Conservation (phyloP, 1,140 invertebrate species). For the Paraescarpia echinospica region DNA sequence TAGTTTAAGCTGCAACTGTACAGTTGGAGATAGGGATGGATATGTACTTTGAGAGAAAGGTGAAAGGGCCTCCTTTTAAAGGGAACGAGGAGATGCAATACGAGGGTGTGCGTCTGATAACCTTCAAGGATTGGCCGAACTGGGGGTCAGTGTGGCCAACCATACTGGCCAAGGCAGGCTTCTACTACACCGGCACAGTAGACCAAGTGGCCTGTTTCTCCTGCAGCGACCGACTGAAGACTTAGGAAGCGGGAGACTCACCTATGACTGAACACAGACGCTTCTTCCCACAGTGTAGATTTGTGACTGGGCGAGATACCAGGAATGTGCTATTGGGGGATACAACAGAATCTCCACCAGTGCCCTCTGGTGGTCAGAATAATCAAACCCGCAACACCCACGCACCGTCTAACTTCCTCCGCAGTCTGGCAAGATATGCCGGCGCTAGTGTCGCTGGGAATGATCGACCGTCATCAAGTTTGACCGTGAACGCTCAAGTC, state of each 20-base stretch:
- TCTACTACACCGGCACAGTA: constrained; percentile 62
- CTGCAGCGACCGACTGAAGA: constrained; percentile 59
- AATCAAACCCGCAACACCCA: background rate
- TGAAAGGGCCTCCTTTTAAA: no score
- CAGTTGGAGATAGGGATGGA: no score
- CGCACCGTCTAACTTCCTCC: background rate
- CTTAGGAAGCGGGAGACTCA: constrained; percentile 79
- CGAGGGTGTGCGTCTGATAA: background rate
- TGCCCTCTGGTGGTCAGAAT: background rate
- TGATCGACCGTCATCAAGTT: no score
- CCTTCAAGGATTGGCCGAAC: constrained; percentile 19
- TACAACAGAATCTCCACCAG: no score
- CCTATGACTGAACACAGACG: constrained; percentile 86
- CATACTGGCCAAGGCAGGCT: constrained; percentile 27
- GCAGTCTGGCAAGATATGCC: background rate
- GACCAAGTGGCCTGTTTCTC: constrained; percentile 67
- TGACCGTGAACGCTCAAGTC: no score
- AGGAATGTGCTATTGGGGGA: background rate
- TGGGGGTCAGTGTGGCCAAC: background rate
- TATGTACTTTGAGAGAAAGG: no score
- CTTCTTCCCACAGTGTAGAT: constrained; percentile 75
- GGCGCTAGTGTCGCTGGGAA: background rate
- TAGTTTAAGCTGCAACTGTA: no score
- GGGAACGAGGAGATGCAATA: constrained; percentile 11
- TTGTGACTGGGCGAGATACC: background rate